Base-by-base conservation (phyloP, 2,113 vertebrate genomes). In the Rhinoderma darwinii region DNA sequence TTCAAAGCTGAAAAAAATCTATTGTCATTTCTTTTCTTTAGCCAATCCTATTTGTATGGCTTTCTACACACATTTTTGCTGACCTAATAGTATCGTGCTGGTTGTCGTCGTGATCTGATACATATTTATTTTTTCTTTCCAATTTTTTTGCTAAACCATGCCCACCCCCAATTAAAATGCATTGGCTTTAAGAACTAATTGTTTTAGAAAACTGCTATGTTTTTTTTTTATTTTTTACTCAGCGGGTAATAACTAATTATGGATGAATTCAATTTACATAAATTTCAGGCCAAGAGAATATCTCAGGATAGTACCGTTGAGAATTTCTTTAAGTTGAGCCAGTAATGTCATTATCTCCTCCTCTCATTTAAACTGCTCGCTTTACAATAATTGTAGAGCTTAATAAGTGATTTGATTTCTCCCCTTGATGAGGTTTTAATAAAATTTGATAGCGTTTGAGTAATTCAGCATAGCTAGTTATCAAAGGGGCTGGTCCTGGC, bases 201-300 rank as follows among this genome's bases (percentile, higher is more conserved):
- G 95, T 97, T 96, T 92, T 89, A 94, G 95, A 96, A 96, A 97
- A 96, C 91, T 91, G 92, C 92, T 94, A 96, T 89, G 15, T 3
- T 43, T 41, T 81, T 61, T 37, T 39, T 76, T 95, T 87, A n/a
- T 94, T 95, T 51, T 39, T 35, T 39, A 95, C 97, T 93, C 95
- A 95, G 93, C 92, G 96, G 93, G 93, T 97, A 98, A 96, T 97
- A 97, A 96, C 94, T 94, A 95, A 96, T 91, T 94, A 96, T 97
- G 94, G 96, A 96, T 95, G 96, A 97, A 97, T 98, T 96, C 94
- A 96, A 98, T 98, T 99, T 95, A 94, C 97, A 98, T 99, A 97
- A 94, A 97, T 99, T 98, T 96, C 91, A 96, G 95, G 93, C 96
- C 93, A 94, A 92, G 94, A 97, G 95, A 96, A 96, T 96, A 95